Evolutionary conservation across 2,113 vertebrate genomes (phyloP).

Genomic region (Ploceus nigricollis): DNA sequence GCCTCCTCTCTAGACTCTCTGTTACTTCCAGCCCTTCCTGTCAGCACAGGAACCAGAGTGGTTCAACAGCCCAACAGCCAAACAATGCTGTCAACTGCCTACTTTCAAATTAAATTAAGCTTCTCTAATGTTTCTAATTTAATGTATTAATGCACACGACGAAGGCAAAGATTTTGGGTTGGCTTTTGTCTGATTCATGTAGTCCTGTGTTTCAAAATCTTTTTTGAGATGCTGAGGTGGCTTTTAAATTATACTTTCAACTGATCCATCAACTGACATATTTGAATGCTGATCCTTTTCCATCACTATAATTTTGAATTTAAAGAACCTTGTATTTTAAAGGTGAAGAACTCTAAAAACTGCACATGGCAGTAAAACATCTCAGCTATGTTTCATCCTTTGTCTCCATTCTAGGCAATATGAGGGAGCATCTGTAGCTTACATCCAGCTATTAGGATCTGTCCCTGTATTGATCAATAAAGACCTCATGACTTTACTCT

Average conservation of each 20-base stretch:
- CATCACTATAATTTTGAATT: not conserved
- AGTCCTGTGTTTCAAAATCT: not conserved
- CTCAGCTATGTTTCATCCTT: not conserved
- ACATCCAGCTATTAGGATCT: not conserved
- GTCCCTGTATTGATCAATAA: constrained; percentile 42
- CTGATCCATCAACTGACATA: not conserved
- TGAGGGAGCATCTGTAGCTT: not conserved
- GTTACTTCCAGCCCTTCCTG: not conserved
- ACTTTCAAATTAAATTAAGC: not conserved
- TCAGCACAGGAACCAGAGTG: not conserved
- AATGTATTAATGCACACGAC: not conserved
- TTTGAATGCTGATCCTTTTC: not conserved
- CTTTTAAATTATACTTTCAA: not conserved
- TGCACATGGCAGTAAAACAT: not conserved
- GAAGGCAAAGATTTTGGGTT: not conserved
- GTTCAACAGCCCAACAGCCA: not conserved
- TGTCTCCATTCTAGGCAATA: not conserved
- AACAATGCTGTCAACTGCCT: not conserved
- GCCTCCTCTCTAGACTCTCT: not conserved
- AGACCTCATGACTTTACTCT: constrained; percentile 33
- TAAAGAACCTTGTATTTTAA: not conserved
- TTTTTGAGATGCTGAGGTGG: not conserved
- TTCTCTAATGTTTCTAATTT: not conserved
- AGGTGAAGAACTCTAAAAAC: not conserved
- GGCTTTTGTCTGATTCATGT: not conserved